phyloP scores from a whole-genome alignment of 2,797 vertebrate genomes.

The Tolypeutes matacus region DNA sequence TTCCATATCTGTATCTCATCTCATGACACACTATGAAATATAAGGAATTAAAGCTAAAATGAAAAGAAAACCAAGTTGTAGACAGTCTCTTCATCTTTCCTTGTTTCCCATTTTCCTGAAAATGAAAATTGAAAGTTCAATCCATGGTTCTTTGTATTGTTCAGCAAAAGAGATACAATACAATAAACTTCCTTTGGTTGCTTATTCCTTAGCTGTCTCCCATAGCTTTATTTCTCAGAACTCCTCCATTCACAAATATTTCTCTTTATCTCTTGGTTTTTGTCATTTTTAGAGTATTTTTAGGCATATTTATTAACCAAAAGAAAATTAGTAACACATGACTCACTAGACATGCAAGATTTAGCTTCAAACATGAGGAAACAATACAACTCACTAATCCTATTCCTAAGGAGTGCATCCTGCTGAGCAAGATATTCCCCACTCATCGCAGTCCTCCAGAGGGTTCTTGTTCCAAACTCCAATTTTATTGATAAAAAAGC shows the following conservation, averaged over 20 bases:
- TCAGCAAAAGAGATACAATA: neutral
- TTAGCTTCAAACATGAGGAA: neutral
- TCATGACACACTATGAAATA: neutral
- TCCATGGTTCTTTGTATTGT: neutral
- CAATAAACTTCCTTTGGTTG: neutral
- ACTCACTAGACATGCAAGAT: neutral
- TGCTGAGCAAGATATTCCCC: neutral
- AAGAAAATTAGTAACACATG: neutral
- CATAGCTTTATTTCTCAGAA: neutral
- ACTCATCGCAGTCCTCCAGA: neutral
- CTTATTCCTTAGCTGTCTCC: neutral
- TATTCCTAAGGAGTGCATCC: neutral
- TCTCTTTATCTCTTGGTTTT: slow-evolving; percentile 31
- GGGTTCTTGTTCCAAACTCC: neutral
- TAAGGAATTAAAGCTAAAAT: slow-evolving; percentile 10
- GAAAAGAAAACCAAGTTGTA: neutral
- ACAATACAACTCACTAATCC: neutral
- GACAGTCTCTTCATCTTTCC: neutral
- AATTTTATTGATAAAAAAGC: neutral
- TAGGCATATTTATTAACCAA: slow-evolving; percentile 21
- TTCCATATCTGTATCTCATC: neutral
- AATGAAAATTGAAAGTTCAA: slow-evolving; percentile 4
- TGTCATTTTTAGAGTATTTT: neutral
- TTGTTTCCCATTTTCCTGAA: neutral
- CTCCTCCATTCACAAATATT: neutral